Percentiles rank a stretch among this genome's conserved stretches.
Conservation (phyloP, 1,140 invertebrate genomes). For the Caenorhabditis elegans region WBcel235 BX284606.5:9480001-9480500, state of each 20-base stretch:
- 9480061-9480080: not conserved
- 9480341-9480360: slow-evolving; percentile 7
- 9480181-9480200: too few relatives aligned
- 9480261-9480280: slow-evolving; percentile 31
- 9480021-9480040: too few relatives aligned
- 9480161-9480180: too few relatives aligned
- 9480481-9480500: too few relatives aligned
- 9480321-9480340: not conserved
- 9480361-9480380: too few relatives aligned
- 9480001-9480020: not conserved
- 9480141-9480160: too few relatives aligned
- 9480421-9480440: too few relatives aligned
- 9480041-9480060: too few relatives aligned
- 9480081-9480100: not conserved
- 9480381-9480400: not conserved
- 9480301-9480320: slow-evolving; percentile 14
- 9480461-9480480: too few relatives aligned
- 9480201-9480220: too few relatives aligned
- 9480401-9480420: not conserved
- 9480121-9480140: too few relatives aligned
- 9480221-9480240: not conserved
- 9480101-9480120: not conserved
- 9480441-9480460: too few relatives aligned
- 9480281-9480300: not conserved
- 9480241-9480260: slow-evolving; percentile 26